Conservation (phyloP, 2,888 invertebrate genomes). For the Hirudinaria manillensis region DNA sequence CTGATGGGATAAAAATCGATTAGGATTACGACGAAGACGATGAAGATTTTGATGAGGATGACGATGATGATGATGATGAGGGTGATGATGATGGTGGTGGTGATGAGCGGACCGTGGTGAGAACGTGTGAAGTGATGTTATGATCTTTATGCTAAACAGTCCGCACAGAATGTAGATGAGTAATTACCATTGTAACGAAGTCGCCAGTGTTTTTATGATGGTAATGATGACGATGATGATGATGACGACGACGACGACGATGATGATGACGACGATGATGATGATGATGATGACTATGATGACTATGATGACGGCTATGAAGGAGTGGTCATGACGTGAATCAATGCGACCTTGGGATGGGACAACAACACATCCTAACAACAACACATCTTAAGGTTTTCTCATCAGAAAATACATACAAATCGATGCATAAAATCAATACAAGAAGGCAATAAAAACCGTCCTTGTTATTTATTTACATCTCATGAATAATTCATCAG, state of each 20-base stretch:
- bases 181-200: conserved; percentile 19
- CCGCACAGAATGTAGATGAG: neutral
- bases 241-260: conserved; percentile 7
- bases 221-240: conserved; percentile 23
- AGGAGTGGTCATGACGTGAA: no score
- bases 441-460: no score
- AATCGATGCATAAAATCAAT: no score
- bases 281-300: neutral
- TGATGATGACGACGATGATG: conserved; percentile 20
- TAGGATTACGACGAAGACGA: neutral
- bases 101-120: no score
- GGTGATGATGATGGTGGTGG: conserved; percentile 21
- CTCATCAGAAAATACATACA: no score
- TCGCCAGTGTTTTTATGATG: neutral
- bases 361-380: no score
- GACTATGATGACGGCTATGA: neutral
- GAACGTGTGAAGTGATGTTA: no score
- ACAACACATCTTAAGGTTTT: no score
- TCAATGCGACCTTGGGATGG: no score
- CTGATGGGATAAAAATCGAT: conserved; percentile 4
- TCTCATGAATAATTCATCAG: no score
- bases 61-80: conserved; percentile 7
- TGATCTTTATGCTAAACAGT: no score
- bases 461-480: no score
- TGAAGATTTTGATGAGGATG: conserved; percentile 20